Conservation (phyloP, 2,113 vertebrate species). For the Chiloscyllium plagiosum region DNA sequence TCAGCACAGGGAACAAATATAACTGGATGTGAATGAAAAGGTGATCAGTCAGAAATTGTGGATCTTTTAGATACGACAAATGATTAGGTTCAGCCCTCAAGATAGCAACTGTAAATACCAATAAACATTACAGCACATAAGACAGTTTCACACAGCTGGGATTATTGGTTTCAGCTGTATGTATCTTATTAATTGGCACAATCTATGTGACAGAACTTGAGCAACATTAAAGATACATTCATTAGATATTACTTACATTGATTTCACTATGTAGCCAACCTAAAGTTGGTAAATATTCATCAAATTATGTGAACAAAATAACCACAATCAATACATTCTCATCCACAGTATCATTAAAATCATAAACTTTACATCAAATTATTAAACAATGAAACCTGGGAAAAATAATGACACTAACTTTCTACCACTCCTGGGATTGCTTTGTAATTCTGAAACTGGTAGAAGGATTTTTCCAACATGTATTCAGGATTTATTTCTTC, state of each 20-base stretch:
- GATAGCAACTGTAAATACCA: neutral
- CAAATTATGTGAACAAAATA: neutral
- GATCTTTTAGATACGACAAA: neutral
- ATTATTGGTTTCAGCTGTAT: neutral
- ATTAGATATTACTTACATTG: neutral
- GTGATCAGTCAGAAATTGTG: neutral
- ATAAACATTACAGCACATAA: neutral
- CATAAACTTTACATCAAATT: neutral
- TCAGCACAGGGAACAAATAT: neutral
- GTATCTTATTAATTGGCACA: neutral
- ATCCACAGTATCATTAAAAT: neutral
- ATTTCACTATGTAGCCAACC: neutral
- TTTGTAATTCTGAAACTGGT: conserved; percentile 95
- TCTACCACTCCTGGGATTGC: conserved; percentile 93
- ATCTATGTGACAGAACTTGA: neutral
- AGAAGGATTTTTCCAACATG: conserved; percentile 98
- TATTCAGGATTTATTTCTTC: conserved; percentile 99
- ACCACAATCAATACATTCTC: neutral
- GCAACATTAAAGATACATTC: neutral
- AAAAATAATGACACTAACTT: conserved; percentile 62
- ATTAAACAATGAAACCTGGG: neutral
- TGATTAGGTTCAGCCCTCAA: neutral
- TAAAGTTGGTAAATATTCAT: neutral
- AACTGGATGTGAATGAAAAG: neutral
- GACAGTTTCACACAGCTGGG: neutral